Evolutionary conservation across 2,113 vertebrate species (phyloP).

Genomic region (Ictalurus furcatus): DNA sequence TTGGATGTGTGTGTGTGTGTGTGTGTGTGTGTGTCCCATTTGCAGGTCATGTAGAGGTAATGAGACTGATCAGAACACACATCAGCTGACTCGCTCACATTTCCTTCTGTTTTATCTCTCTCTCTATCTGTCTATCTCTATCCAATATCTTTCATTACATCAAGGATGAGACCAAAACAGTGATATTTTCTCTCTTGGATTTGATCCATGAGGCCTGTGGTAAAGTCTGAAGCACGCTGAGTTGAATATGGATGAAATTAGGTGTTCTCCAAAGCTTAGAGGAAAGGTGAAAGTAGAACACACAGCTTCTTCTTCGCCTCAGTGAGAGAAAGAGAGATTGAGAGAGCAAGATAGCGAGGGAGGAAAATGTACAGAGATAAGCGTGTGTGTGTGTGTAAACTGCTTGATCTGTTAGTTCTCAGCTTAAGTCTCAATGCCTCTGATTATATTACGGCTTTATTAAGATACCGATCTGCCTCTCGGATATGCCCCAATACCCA

Average conservation of each 20-base stretch:
- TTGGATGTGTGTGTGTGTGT: not conserved
- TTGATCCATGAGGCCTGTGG: not conserved
- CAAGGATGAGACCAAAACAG: not conserved
- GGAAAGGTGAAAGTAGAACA: not conserved
- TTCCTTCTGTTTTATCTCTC: not conserved
- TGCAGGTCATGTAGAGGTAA: not conserved
- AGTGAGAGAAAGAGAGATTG: not conserved
- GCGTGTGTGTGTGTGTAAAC: not conserved
- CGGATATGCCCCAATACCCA: not conserved
- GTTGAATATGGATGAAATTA: slow-evolving; percentile 2
- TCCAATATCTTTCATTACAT: not conserved
- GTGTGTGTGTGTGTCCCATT: not conserved
- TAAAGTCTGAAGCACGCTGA: not conserved
- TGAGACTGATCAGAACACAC: not conserved
- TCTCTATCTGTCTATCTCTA: not conserved
- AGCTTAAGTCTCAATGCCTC: slow-evolving; percentile 22
- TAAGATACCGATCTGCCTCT: slow-evolving; percentile 30
- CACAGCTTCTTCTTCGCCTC: not conserved
- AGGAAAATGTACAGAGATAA: slow-evolving; percentile 2
- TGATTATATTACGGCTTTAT: slow-evolving; percentile 48
- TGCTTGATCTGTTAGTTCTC: slow-evolving; percentile 38
- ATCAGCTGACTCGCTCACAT: not conserved
- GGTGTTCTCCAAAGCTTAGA: not conserved
- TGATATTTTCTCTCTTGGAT: not conserved
- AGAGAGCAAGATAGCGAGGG: not conserved